Evolutionary conservation across 1,140 invertebrate genomes (phyloP), one percentile per base, ranked within the genome.

Genomic region (Saccostrea cuccullata): DNA sequence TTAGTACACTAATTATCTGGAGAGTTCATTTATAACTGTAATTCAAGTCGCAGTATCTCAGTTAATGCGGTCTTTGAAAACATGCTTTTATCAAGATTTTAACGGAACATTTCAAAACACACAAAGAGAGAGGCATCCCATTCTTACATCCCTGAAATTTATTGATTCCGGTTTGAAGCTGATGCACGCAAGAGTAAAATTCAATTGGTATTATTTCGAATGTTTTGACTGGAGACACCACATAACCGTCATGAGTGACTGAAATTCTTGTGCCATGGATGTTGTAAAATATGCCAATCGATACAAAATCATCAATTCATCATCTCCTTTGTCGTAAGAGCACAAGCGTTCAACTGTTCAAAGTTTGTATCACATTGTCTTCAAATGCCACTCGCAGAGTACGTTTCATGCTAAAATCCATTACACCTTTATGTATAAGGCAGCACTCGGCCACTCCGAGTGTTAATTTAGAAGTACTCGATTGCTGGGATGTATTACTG

Each of bases 51-150:
- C 67, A 15, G 26, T 77, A 26, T 67, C 60, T 30, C 70, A 23
- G 12, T 73, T 73, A 30, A 30, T 23, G 23, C 67, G 13, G 8
- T 36, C 26, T 73, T 77, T 77, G 70, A 77, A 77, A 77, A 77
- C 70, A 77, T 77, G 11, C 26, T 77, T 30, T 77, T 77, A 77
- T 77, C 70, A 26, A 5, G 15, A 26, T 36, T 77, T 77, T 36
- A 77, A 77, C 36, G 15, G 70, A 77, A 77, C 30, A 77, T 30
- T 77, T 77, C 70, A 30, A 77, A 77, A 77, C 70, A 77, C 26
- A 13, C 26, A 77, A 30, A 15, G 26, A 12, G 30, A 26, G 9
- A 36, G 12, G 30, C 70, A 77, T 26, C 70, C 26, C 30, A 30
- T 17, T 36, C 70, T 77, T 30, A 20, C 60, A 67, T 67, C 20